phyloP scores from a whole-genome alignment of 1,140 invertebrate genomes.

The Choristoneura fumiferana region DNA sequence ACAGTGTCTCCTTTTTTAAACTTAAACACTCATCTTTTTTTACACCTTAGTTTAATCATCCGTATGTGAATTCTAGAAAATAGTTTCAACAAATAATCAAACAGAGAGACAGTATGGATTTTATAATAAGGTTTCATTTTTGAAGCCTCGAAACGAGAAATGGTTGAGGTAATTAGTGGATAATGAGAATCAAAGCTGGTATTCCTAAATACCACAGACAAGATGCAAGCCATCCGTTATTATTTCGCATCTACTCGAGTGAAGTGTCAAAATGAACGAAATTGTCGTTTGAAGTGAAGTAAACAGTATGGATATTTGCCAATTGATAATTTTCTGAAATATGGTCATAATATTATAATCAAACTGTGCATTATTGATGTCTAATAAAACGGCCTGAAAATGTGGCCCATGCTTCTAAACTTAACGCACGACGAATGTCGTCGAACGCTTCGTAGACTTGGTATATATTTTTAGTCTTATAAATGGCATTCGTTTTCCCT shows the following conservation, averaged over 20 bases:
- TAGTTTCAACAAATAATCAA: too few species aligned
- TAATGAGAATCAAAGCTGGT: conserved; percentile 2
- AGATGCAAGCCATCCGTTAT: conserved; percentile 58
- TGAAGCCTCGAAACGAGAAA: too few species aligned
- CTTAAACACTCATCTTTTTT: too few species aligned
- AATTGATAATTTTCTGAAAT: conserved; percentile 73
- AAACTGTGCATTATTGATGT: conserved; percentile 54
- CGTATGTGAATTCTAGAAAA: too few species aligned
- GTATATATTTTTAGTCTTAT: conserved; percentile 81
- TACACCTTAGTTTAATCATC: too few species aligned
- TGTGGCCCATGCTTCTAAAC: conserved; percentile 74
- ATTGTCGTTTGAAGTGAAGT: conserved; percentile 79
- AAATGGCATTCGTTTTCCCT: conserved; percentile 77
- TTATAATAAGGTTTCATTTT: too few species aligned
- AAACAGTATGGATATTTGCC: conserved; percentile 79
- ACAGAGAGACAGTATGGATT: too few species aligned
- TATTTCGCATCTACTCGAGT: conserved; percentile 52
- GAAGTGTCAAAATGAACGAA: conserved; percentile 76
- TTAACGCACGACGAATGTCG: conserved; percentile 88
- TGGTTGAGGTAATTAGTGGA: too few species aligned
- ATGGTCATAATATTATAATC: conserved; percentile 70
- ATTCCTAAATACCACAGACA: conserved; percentile 48
- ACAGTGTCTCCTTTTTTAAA: too few species aligned
- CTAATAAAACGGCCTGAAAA: conserved; percentile 55
- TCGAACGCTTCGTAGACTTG: conserved; percentile 89